A percentile compares a stretch with the other conserved stretches of the same genome.
Evolutionary conservation across 2,888 invertebrate species (phyloP).

Genomic region (Tetramorium bicarinatum): DNA sequence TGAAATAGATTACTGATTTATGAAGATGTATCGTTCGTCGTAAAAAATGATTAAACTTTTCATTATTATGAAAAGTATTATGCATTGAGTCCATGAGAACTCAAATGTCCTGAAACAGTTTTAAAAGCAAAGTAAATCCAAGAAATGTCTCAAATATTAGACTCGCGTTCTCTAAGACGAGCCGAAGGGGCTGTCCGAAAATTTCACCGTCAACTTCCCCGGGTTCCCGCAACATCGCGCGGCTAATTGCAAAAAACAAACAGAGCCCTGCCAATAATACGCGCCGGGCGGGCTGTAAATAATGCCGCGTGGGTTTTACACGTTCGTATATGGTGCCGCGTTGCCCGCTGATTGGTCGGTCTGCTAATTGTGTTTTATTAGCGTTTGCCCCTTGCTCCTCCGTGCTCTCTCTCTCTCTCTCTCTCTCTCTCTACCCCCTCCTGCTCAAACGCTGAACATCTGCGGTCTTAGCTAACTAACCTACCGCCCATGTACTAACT

Average conservation of each 20-base stretch:
- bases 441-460: constrained; percentile 68
- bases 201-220: constrained; percentile 25
- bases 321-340: constrained; percentile 72
- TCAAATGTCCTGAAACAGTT: background rate
- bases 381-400: constrained; percentile 71
- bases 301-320: constrained; percentile 81
- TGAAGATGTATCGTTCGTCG: no score
- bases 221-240: constrained; percentile 54
- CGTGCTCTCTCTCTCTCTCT: constrained; percentile 10
- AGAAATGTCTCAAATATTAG: background rate
- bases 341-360: constrained; percentile 81
- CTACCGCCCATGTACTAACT: constrained; percentile 77
- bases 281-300: constrained; percentile 79
- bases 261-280: constrained; percentile 71
- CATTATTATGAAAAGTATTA: no score
- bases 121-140: background rate
- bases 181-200: constrained; percentile 6
- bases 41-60: background rate
- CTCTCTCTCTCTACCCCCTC: constrained; percentile 6
- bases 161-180: background rate
- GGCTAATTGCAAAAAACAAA: constrained; percentile 73
- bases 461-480: constrained; percentile 79
- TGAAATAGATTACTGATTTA: background rate
- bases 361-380: constrained; percentile 86
- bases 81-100: background rate